These are phyloP conservation scores for Leptatherina wallacei DNA, from an alignment of 2,797 vertebrate species.

Conservation along the genomic window DNA sequence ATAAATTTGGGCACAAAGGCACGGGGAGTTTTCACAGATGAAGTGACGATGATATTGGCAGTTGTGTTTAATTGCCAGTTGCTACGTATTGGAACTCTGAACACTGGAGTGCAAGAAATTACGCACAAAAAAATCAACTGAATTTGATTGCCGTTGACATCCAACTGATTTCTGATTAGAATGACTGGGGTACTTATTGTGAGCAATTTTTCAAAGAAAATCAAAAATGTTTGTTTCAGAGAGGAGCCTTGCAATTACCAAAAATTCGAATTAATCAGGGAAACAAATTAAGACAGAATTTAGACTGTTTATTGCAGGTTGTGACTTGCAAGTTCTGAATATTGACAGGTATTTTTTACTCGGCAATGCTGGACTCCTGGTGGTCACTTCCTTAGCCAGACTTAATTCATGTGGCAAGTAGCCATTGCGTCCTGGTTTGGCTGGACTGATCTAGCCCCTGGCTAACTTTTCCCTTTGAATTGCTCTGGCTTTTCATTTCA, in stretches of 20 bases:
- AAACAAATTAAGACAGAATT: conserved; percentile 3
- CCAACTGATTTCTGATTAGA: conserved; percentile 9
- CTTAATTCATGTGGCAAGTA: background rate
- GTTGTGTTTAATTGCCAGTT: conserved; percentile 13
- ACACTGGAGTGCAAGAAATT: background rate
- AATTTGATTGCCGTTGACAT: conserved; percentile 9
- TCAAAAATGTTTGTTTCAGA: conserved; percentile 9
- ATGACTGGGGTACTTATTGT: background rate
- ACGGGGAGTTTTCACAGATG: background rate
- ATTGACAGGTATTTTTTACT: no score
- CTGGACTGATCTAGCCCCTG: background rate
- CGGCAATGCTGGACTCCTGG: no score
- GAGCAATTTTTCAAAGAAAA: background rate
- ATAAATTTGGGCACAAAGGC: conserved; percentile 7
- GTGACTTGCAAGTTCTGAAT: background rate
- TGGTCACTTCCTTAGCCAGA: no score
- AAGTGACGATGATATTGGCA: conserved; percentile 11
- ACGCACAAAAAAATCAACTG: background rate
- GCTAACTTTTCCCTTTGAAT: no score
- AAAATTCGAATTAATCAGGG: conserved; percentile 15
- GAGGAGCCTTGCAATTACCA: conserved; percentile 9
- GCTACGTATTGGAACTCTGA: conserved; percentile 2
- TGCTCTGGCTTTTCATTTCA: no score
- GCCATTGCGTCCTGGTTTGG: background rate
- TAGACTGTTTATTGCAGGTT: conserved; percentile 2